These are phyloP conservation scores for Sminthopsis crassicaudata DNA, from an alignment of 2,113 vertebrate species.

Conservation along the genomic window DNA sequence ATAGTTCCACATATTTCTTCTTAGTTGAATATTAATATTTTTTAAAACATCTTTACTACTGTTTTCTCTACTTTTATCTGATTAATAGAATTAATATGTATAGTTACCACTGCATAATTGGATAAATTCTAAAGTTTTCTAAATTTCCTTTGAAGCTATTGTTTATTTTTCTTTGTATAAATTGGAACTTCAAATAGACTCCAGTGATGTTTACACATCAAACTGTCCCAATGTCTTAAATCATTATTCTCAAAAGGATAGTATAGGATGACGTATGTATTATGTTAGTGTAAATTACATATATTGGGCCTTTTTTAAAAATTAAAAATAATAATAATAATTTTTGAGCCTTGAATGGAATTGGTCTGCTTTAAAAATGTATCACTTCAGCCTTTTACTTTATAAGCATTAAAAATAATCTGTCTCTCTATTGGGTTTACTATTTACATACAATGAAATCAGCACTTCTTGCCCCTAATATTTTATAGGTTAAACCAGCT, in stretches of 20 bases:
- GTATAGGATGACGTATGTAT: constrained; percentile 32
- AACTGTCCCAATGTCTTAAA: constrained; percentile 64
- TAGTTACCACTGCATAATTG: constrained; percentile 67
- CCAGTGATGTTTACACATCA: constrained; percentile 65
- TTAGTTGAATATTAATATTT: constrained; percentile 57
- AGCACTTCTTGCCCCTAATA: background rate
- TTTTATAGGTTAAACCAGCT: background rate
- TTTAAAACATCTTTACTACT: constrained; percentile 62
- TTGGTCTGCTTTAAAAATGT: constrained; percentile 44
- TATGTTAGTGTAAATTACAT: constrained; percentile 39
- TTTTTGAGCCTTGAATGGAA: constrained; percentile 49
- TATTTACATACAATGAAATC: background rate
- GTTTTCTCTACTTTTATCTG: constrained; percentile 57
- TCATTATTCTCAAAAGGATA: constrained; percentile 53
- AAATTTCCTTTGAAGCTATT: constrained; percentile 66
- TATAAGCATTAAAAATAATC: background rate
- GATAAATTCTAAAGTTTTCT: constrained; percentile 64
- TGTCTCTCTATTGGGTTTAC: background rate
- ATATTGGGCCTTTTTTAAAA: background rate
- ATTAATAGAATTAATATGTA: constrained; percentile 77
- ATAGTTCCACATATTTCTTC: constrained; percentile 63
- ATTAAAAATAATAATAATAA: background rate
- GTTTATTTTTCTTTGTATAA: constrained; percentile 68
- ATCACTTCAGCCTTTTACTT: constrained; percentile 49
- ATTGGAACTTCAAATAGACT: constrained; percentile 65